Base-by-base conservation (phyloP, 2,113 vertebrate genomes). In the Caranx melampygus region DNA sequence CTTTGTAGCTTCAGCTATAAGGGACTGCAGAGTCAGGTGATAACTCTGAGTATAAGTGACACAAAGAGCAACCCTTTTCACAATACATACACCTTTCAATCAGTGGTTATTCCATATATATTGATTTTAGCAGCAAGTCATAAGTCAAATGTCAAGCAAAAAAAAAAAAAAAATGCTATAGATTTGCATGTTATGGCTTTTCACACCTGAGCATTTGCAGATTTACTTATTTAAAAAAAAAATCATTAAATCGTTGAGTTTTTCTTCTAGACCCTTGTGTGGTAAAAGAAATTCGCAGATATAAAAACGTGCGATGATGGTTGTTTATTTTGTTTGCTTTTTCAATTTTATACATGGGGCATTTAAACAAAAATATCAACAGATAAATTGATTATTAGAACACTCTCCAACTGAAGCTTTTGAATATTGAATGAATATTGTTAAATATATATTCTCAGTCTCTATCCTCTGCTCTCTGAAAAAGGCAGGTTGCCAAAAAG, bases 401-500 rank as follows among this genome's bases (percentile, higher is more conserved):
- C 26, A 26, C 26, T 26, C 26, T 26, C 1, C 26, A 26, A 26
- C 1, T 26, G 26, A 26, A 26, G 26, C 26, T 26, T 26, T 26
- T 26, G 26, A 26, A 26, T 26, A 26, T 26, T 26, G 26, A 26
- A 26, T 26, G 26, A 26, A 26, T 26, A 26, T 26, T 26, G 26
- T 26, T 26, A 26, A 26, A 26, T 26, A 26, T 26, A 12, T 3
- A 26, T 37, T 10, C 54, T 34, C 12, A 4, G 7, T 57, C 15
- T 67, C 57, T n/a, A 13, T 52, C 15, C 49, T 21, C 11, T 60
- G 34, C 51, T 70, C 58, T 71, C 34, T 65, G 67, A 68, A 70
- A 61, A 61, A 71, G 52, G 73, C 58, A 72, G 15, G n/a, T 0
- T 75, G 62, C 70, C 79, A 84, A 58, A 52, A 78, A 26, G 57